Base-by-base conservation (phyloP, 2,113 vertebrate genomes). In the Glaucidium brasilianum region DNA sequence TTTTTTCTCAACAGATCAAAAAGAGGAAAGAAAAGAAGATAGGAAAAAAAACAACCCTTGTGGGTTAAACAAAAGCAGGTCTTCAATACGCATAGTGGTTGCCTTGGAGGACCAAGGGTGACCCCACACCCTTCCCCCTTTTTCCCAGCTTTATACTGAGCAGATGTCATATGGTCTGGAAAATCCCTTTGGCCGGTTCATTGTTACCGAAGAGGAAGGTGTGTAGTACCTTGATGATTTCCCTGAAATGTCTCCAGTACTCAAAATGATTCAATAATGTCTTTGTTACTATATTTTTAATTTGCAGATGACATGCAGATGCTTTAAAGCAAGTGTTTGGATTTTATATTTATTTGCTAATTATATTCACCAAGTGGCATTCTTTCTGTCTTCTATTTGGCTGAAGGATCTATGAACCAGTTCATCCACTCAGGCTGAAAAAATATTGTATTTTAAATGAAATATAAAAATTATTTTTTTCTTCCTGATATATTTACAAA, bases 151-250 rank as follows among this genome's bases (percentile, higher is more conserved):
- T 39, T 39, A 39, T 39, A 39, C 39, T 39, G 39, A 39, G 39
- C 39, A 39, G 39, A 39, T 11, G 39, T 39, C 39, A 39, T 11
- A 39, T 39, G 39, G 39, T 39, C 9, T 39, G 39, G 39, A 39
- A 39, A 11, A 39, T 11, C 39, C 39, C 39, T 39, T 39, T 39
- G 39, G 39, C 12, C 39, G 12, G 39, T 39, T 39, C 39, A 25
- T 12, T 64, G 16, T 29, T 80, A 2, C 3, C 23, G 8, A 71
- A 20, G 3, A 2, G 8, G 9, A 77, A 78, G 6, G 1, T 1
- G 5, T 74, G 5, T 17, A 13, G 37, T 32, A 37, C 15, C 34
- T 68, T 58, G 15, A 25, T 27, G 32, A 66, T 78, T 66, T 77
- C 29, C 5, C 9, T 53, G 12, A 29, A 69, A 74, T 49, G 4